Base-by-base conservation (phyloP, 2,888 invertebrate species). In the Stictocephala bisonia region DNA sequence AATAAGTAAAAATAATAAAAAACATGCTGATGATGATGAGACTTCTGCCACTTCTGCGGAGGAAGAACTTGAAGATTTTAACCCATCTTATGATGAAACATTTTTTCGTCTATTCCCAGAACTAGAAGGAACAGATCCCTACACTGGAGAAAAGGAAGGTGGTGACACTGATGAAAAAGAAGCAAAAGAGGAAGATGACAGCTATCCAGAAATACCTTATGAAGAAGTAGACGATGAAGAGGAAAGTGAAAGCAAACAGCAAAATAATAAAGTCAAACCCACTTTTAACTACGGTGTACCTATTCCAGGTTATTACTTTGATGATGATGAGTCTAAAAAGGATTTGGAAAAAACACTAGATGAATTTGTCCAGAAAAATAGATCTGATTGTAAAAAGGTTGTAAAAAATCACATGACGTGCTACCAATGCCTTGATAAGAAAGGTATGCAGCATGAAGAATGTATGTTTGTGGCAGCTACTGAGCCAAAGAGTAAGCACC, bases 351-450 rank as follows among this genome's bases (percentile, higher is more conserved):
- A 89, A 80, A 90, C 91, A 64, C 84, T 92, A 77, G 90, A 90
- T n/a, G 91, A 91, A 79, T 92, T 93, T 79, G 88, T 88, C 75
- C 88, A 89, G 80, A 91, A 91, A 82, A 92, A 93, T 80, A 86
- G 91, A 78, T 89, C 26, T 0, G 85, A 89, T 7, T 93, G 93
- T 82, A 90, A 91, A 80, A 91, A 90, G 82, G 87, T 90, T 0
- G 86, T 88, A 75, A 90, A 90, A 80, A 90, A 91, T 78, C 90
- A 91, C 44, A 91, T 93, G 91, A 92, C 91, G 0, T 93, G 93
- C 81, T 93, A 89, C 82, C 87, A 90, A 78, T 93, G 93, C 81
- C 84, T 88, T 2, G 91, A 92, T 79, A 87, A 89, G 77, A 86
- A 88, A 64, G 92, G 92, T 0, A 85, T 90, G 64, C 90, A 90